Percentiles rank a stretch among this genome's conserved stretches.
phyloP scores from a whole-genome alignment of 2,888 invertebrate genomes.

The Ischnura elegans region DNA sequence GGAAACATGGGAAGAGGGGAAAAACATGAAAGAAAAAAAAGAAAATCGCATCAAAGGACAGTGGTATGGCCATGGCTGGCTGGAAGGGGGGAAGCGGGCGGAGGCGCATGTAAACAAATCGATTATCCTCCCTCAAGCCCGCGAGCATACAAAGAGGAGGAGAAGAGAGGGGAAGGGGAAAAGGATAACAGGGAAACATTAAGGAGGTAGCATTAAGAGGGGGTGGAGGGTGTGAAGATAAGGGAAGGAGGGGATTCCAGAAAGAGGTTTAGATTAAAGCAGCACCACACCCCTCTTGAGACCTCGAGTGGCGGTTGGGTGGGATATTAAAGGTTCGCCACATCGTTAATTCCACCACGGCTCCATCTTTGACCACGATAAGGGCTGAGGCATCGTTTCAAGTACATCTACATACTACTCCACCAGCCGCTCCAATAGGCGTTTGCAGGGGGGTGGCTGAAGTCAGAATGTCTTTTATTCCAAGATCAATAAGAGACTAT shows the following conservation, averaged over 20 bases:
- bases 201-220: too few species aligned
- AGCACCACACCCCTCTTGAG: neutral
- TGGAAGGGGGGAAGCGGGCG: too few species aligned
- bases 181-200: too few species aligned
- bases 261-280: neutral
- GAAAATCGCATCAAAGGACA: slow-evolving; percentile 24
- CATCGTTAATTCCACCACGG: neutral
- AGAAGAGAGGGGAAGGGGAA: neutral
- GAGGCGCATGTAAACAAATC: slow-evolving; percentile 1
- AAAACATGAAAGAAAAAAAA: too few species aligned
- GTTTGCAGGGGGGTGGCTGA: too few species aligned
- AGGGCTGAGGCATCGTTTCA: neutral
- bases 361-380: neutral
- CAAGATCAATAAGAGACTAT: too few species aligned
- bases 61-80: neutral
- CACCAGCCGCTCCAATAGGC: too few species aligned
- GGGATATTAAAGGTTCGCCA: neutral
- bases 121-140: neutral
- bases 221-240: neutral
- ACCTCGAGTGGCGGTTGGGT: too few species aligned
- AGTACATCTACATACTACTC: too few species aligned
- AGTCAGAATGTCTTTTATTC: too few species aligned
- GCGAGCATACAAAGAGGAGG: neutral
- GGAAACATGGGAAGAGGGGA: too few species aligned
- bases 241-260: neutral